Evolutionary conservation across 2,888 invertebrate species (phyloP), one percentile per base, ranked within the genome.

Genomic region (Ophioninae sp.): DNA sequence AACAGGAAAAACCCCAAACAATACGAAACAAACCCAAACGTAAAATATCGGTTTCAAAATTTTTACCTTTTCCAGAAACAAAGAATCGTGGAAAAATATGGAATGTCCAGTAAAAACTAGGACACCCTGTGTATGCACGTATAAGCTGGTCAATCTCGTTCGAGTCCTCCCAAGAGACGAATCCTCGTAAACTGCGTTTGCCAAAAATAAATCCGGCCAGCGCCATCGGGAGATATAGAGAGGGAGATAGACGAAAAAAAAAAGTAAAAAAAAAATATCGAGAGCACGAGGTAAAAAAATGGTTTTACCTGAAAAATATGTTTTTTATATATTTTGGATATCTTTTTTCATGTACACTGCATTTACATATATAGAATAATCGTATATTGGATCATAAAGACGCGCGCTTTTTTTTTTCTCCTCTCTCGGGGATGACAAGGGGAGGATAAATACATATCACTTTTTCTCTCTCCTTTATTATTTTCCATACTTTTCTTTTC

Each of bases 221-320:
- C 75, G 58, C 39, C n/a, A 63, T 56, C 5, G 22, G 44, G 13
- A 65, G 79, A 56, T 10, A 39, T 67, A 64, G 41, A 64, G 59
- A 23, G 41, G 67, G 58, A 64, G 64, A 67, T 22, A 7, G 65
- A 80, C 51, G 73, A 67, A 51, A n/a, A 68, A 67, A 79, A 75
- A 61, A 72, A 64, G n/a, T 44, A 73, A 67, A 76, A 72, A 72
- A 69, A 44, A 72, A n/a, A 37, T n/a, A 65, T 64, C 65, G 8
- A 13, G 51, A 17, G 17, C 51, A 17, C 51, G 13, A 41, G 9
- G 8, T 17, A 51, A 17, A 51, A 51, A 17, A 51, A 51, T 51
- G 51, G 51, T 65, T 85, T 87, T 89, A 88, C 89, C 91, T 91
- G 89, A 90, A 92, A 92, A 92, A 92, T 91, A 92, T 88, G 88